phyloP scores from a whole-genome alignment of 2,113 vertebrate species.

The Mus spicilegus region DNA sequence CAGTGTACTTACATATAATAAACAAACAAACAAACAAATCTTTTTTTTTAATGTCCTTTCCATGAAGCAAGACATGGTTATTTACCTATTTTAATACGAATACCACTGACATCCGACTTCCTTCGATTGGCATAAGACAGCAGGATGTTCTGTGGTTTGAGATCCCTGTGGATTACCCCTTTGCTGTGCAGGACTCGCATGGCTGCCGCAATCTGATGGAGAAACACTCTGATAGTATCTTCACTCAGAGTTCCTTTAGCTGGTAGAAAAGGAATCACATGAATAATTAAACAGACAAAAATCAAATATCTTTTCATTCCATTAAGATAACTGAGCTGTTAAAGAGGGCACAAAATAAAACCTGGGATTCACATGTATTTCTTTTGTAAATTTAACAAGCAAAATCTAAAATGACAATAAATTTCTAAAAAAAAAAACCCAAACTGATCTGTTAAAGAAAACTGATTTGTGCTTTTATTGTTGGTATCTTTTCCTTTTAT shows the following conservation, averaged over 20 bases:
- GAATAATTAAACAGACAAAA: constrained; percentile 67
- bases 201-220: constrained; percentile 97
- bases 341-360: background rate
- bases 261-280: constrained; percentile 74
- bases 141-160: constrained; percentile 98
- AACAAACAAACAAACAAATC: too few species aligned
- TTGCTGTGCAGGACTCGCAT: constrained; percentile 97
- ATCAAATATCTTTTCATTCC: background rate
- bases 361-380: background rate
- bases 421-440: constrained; percentile 10
- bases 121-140: constrained; percentile 92
- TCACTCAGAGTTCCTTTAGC: constrained; percentile 97
- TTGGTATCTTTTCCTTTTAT: background rate
- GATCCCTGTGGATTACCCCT: constrained; percentile 97
- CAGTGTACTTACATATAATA: too few species aligned
- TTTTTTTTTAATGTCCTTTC: background rate
- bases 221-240: constrained; percentile 96
- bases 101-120: constrained; percentile 92
- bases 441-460: constrained; percentile 2
- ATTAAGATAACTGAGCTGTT: constrained; percentile 18
- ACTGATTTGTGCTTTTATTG: background rate
- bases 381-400: constrained; percentile 41
- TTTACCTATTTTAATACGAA: constrained; percentile 97
- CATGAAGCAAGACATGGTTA: background rate
- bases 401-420: background rate